Evolutionary conservation across 2,797 vertebrate species (phyloP).

Genomic region (Tenualosa thibaudeaui): DNA sequence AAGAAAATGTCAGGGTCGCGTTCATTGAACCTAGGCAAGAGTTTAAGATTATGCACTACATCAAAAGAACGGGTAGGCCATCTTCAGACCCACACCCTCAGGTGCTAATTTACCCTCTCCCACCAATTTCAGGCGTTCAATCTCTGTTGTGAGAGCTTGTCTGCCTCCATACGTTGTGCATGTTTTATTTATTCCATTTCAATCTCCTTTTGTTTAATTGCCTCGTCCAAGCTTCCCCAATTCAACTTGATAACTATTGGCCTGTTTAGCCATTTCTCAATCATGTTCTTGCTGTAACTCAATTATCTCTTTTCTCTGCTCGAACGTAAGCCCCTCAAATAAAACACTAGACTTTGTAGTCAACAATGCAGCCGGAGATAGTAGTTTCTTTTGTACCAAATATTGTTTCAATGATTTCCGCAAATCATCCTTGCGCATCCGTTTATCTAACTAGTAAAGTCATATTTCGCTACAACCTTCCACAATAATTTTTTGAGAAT

Average conservation of each 20-base stretch:
- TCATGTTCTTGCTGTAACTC: not conserved
- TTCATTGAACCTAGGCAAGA: no score
- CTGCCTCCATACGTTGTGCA: not conserved
- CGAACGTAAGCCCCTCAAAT: not conserved
- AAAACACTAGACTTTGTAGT: not conserved
- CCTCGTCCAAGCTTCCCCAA: not conserved
- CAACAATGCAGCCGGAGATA: not conserved
- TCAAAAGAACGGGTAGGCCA: not conserved
- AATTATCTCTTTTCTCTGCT: not conserved
- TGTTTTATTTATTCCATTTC: not conserved
- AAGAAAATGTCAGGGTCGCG: no score
- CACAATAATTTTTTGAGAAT: not conserved
- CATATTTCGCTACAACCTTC: not conserved
- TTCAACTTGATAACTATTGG: not conserved
- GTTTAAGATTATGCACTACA: no score
- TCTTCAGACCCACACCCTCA: not conserved
- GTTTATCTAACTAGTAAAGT: not conserved
- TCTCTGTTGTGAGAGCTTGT: not conserved
- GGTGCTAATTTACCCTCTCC: not conserved
- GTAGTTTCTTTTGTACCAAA: not conserved
- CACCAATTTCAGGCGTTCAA: not conserved
- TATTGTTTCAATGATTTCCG: not conserved
- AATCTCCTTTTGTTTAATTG: not conserved
- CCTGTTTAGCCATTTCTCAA: not conserved
- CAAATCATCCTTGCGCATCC: not conserved